Percentiles rank a stretch among this genome's conserved stretches.
Evolutionary conservation across 2,888 invertebrate species (phyloP).

Genomic region (Amphiduros pacificus): DNA sequence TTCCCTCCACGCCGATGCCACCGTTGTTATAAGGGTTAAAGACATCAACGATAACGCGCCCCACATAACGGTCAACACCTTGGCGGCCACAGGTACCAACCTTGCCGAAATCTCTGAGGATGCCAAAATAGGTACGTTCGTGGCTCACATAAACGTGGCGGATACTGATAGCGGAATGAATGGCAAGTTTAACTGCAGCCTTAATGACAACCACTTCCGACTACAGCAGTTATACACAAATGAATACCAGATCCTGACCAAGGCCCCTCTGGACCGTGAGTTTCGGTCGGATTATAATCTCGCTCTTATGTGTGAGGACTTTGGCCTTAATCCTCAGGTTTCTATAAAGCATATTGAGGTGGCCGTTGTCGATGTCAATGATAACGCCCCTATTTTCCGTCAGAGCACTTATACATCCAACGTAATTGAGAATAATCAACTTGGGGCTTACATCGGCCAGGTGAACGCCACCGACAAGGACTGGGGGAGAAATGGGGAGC

Average conservation of each 20-base stretch:
- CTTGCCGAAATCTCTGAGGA: conserved; percentile 73
- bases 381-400: conserved; percentile 23
- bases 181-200: conserved; percentile 69
- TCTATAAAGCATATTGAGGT: conserved; percentile 17
- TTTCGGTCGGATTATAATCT: conserved; percentile 12
- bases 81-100: conserved; percentile 15
- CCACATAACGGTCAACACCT: conserved; percentile 28
- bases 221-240: conserved; percentile 3
- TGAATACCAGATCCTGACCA: conserved; percentile 16
- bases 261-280: conserved; percentile 9
- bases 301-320: conserved; percentile 11
- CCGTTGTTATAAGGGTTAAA: conserved; percentile 29
- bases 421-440: conserved; percentile 23
- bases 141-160: conserved; percentile 80
- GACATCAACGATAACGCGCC: conserved; percentile 42
- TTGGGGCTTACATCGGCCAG: conserved; percentile 20
- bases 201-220: conserved; percentile 18
- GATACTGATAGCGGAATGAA: conserved; percentile 84
- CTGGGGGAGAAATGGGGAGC: conserved; percentile 22
- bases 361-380: conserved; percentile 27
- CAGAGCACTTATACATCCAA: conserved; percentile 17
- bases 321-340: conserved; percentile 18
- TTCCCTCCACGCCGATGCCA: conserved; percentile 26
- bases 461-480: conserved; percentile 30
- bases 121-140: conserved; percentile 69